A percentile compares a stretch with the other conserved stretches of the same genome.
phyloP scores from a whole-genome alignment of 2,888 invertebrate genomes.

The Rhimphoctona megacephalus region DNA sequence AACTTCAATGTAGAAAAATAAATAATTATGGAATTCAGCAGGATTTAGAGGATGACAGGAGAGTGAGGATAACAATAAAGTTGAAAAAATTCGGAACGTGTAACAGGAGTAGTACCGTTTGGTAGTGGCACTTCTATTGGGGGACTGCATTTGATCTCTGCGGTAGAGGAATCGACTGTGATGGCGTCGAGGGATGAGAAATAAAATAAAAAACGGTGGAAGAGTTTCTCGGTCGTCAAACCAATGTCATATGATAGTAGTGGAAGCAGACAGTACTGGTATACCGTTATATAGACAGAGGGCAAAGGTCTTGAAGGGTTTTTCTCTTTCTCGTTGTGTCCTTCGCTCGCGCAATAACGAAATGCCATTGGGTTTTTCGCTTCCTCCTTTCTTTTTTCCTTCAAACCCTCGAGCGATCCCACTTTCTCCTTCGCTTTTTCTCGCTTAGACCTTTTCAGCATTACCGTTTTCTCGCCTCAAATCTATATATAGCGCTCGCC shows the following conservation, averaged over 20 bases:
- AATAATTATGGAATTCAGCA: not conserved
- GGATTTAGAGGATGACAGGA: constrained; percentile 15
- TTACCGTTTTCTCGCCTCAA: constrained; percentile 42
- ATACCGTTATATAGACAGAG: constrained; percentile 36
- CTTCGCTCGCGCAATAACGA: constrained; percentile 78
- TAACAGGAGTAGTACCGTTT: constrained; percentile 52
- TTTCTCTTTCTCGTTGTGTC: constrained; percentile 63
- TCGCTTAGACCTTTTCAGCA: constrained; percentile 67
- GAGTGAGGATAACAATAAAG: constrained; percentile 55
- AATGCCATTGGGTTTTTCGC: constrained; percentile 79
- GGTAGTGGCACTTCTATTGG: constrained; percentile 64
- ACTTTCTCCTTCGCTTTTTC: constrained; percentile 62
- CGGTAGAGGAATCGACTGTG: constrained; percentile 26
- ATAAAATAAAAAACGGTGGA: constrained; percentile 52
- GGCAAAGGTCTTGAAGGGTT: constrained; percentile 68
- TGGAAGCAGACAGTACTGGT: constrained; percentile 34
- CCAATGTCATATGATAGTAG: constrained; percentile 35
- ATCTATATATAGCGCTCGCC: constrained; percentile 35
- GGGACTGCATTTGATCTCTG: constrained; percentile 60
- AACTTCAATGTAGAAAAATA: not conserved
- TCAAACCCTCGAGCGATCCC: constrained; percentile 31
- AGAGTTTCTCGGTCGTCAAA: constrained; percentile 46
- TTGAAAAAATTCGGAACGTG: constrained; percentile 51
- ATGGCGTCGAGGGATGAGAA: constrained; percentile 41
- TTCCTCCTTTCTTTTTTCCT: constrained; percentile 14